Evolutionary conservation across 2,113 vertebrate species (phyloP).

Genomic region (Pomatorhinus ruficollis): DNA sequence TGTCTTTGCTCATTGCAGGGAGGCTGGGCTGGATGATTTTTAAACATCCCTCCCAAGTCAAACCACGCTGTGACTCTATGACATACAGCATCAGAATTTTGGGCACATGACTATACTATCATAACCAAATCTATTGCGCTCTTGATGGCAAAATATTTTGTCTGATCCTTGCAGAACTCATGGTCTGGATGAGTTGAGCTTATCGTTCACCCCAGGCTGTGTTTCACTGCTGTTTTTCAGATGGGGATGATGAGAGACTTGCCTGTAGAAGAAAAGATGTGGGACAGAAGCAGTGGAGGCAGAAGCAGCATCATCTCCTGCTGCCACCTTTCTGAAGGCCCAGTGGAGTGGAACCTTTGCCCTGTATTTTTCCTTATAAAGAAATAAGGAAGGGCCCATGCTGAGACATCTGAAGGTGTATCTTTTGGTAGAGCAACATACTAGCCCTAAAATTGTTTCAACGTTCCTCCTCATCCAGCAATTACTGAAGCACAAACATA

Average conservation of each 20-base stretch:
- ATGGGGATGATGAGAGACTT: neutral
- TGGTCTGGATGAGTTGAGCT: neutral
- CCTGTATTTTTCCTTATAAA: neutral
- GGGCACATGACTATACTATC: neutral
- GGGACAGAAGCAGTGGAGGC: neutral
- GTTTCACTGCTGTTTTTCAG: neutral
- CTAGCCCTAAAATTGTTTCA: neutral
- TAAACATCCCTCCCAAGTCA: neutral
- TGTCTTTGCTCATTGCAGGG: neutral
- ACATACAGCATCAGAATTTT: neutral
- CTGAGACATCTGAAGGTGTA: neutral
- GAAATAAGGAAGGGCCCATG: neutral
- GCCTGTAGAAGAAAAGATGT: neutral
- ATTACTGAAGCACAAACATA: constrained; percentile 40
- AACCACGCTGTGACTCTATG: neutral
- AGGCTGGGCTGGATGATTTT: neutral
- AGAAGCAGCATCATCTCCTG: neutral
- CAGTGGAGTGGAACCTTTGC: neutral
- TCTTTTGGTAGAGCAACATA: neutral
- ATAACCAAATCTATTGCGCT: neutral
- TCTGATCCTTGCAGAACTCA: neutral
- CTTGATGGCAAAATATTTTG: neutral
- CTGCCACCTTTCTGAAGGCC: neutral
- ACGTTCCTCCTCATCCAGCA: constrained; percentile 38
- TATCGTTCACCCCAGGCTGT: neutral